Evolutionary conservation across 2,113 vertebrate species (phyloP), one percentile per base, ranked within the genome.

Genomic region (Microtus pennsylvanicus): DNA sequence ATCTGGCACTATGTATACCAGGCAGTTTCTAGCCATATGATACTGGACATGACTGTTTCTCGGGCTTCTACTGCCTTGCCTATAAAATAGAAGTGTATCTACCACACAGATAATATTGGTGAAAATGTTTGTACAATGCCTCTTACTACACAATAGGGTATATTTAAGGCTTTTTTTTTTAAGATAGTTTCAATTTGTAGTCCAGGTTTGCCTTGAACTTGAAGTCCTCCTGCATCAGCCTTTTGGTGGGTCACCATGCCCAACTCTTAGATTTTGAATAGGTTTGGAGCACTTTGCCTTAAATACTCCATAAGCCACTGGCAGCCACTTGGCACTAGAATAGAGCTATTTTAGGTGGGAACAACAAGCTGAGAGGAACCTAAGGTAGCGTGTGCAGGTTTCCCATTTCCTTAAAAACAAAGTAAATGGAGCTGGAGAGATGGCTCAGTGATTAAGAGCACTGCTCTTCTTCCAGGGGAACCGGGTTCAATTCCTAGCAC

Each of bases 381-480:
- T 77, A 91, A 93, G 67, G 26, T 82, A 42, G 91, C 10, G 42
- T 75, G 17, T n/a, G 16, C 19, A 69, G 14, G 10, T 81, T 93
- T 94, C 19, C 52, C 94, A 14, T 67, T 90, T 89, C 67, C 78
- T 87, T 77, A 87, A 67, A 83, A 95, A 83, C 74, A 87, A 94
- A 78, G 55, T 42, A 42, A 82, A 58, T 58, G 55, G 55, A 21
- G 55, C 55, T 58, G 19, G 55, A 58, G 55, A 58, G 55, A 58
- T 58, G 17, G 55, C 19, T 21, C 13, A 14, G 19, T 7, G 19
- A 6, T 58, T 21, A 58, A 58, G 19, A 58, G 55, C 17, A 58
- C 42, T 42, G 3, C 42, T 42, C 42, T 42, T 42, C 42, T 42
- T 42, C 42, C 42, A 42, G 42, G 42, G 42, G 42, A 42, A 42